phyloP scores from a whole-genome alignment of 2,888 invertebrate species.

The Cybosia mesomella region DNA sequence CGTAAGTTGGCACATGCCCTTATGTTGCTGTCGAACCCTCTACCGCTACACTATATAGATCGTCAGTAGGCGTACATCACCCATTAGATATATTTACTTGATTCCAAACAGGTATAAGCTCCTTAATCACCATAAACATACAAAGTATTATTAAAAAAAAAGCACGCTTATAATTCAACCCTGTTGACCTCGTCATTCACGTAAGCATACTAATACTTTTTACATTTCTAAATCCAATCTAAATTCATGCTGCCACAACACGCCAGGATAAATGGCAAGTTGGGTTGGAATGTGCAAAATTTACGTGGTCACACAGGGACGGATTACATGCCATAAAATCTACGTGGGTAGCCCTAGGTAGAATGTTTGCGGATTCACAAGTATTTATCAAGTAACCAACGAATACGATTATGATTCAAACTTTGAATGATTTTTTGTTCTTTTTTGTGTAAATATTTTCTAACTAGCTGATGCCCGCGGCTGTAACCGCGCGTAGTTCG shows the following conservation, averaged over 20 bases:
- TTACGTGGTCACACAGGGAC: conserved; percentile 30
- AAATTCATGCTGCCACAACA: conserved; percentile 33
- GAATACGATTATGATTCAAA: not conserved
- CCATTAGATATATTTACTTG: not conserved
- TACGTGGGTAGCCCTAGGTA: not conserved
- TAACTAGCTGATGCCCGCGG: no score
- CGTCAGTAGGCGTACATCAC: not conserved
- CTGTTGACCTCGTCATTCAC: conserved; percentile 4
- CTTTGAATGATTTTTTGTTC: not conserved
- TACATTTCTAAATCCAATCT: conserved; percentile 41
- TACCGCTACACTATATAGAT: not conserved
- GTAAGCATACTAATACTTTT: conserved; percentile 31
- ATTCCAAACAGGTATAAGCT: not conserved
- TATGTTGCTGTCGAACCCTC: no score
- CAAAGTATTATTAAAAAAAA: not conserved
- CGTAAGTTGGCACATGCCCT: no score
- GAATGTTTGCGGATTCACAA: not conserved
- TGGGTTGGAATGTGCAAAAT: conserved; percentile 36
- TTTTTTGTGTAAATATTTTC: not conserved
- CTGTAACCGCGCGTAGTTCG: no score
- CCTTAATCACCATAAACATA: not conserved
- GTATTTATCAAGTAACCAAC: conserved; percentile 8
- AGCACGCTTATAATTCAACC: not conserved
- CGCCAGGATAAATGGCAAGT: conserved; percentile 34
- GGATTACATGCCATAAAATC: conserved; percentile 32